A percentile compares a stretch with the other conserved stretches of the same genome.
These are phyloP conservation scores for Zaprionus ghesquierei DNA, from an alignment of 1,140 invertebrate species.

Conservation along the genomic window DNA sequence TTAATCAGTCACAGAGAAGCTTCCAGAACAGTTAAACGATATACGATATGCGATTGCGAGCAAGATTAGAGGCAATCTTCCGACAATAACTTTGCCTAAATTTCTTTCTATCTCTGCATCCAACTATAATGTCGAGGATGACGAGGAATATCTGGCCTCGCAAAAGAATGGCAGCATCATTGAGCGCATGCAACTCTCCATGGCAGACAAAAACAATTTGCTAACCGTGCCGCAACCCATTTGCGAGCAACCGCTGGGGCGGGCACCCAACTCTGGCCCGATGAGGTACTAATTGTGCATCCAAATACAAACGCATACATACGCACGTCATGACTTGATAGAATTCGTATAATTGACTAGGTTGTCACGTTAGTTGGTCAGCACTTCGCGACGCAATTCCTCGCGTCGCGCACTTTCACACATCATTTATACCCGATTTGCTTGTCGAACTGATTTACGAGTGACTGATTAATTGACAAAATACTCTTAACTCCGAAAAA, in stretches of 20 bases:
- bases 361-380: not conserved
- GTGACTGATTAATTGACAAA: conserved; percentile 31
- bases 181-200: conserved; percentile 61
- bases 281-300: conserved; percentile 67
- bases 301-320: conserved; percentile 33
- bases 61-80: no score
- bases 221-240: conserved; percentile 72
- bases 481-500: no score
- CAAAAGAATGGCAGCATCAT: conserved; percentile 73
- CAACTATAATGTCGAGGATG: conserved; percentile 82
- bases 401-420: not conserved
- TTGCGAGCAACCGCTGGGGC: conserved; percentile 70
- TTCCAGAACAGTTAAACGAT: no score
- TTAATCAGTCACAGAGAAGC: no score
- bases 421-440: conserved; percentile 10
- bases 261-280: conserved; percentile 57
- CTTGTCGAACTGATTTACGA: conserved; percentile 27
- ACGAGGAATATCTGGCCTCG: conserved; percentile 67
- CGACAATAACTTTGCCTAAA: no score
- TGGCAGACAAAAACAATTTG: conserved; percentile 75
- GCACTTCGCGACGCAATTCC: no score
- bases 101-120: conserved; percentile 38
- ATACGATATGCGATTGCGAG: no score
- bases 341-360: not conserved
- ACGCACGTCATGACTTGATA: not conserved